Evolutionary conservation across 2,888 invertebrate species (phyloP).

Genomic region (Colletes collaris): DNA sequence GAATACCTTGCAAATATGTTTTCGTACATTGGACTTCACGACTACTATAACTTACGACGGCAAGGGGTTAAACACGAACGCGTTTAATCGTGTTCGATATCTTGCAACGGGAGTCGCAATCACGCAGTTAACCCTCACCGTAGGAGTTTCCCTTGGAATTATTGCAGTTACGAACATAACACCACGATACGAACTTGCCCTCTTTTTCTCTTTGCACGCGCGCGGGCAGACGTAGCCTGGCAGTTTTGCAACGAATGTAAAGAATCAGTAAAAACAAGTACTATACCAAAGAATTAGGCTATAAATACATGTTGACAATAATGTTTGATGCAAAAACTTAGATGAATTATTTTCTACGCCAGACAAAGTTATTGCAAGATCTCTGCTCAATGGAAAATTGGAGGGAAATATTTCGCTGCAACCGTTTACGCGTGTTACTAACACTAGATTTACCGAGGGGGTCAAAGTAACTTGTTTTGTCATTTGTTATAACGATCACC

Average conservation of each 20-base stretch:
- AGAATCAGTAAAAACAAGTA: conserved; percentile 9
- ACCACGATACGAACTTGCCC: background rate
- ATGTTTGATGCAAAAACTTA: conserved; percentile 43
- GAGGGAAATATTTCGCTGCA: background rate
- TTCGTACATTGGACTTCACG: too few species aligned
- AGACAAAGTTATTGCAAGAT: conserved; percentile 1
- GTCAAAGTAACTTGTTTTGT: too few species aligned
- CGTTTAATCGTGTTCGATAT: conserved; percentile 3
- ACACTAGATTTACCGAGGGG: too few species aligned
- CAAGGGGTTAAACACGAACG: background rate
- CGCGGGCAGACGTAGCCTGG: too few species aligned
- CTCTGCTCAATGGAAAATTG: conserved; percentile 12
- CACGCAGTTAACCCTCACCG: background rate
- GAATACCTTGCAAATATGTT: too few species aligned
- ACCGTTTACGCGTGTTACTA: too few species aligned
- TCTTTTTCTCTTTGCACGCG: background rate
- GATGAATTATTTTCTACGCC: conserved; percentile 56
- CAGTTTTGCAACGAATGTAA: conserved; percentile 1
- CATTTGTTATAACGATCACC: too few species aligned
- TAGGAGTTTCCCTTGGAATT: background rate
- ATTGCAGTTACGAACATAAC: background rate
- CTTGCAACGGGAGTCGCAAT: conserved; percentile 23
- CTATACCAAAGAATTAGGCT: conserved; percentile 39
- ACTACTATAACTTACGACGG: too few species aligned
- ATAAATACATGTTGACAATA: conserved; percentile 64